These are phyloP conservation scores for Mugil cephalus DNA, from an alignment of 2,113 vertebrate genomes.

Conservation along the genomic window DNA sequence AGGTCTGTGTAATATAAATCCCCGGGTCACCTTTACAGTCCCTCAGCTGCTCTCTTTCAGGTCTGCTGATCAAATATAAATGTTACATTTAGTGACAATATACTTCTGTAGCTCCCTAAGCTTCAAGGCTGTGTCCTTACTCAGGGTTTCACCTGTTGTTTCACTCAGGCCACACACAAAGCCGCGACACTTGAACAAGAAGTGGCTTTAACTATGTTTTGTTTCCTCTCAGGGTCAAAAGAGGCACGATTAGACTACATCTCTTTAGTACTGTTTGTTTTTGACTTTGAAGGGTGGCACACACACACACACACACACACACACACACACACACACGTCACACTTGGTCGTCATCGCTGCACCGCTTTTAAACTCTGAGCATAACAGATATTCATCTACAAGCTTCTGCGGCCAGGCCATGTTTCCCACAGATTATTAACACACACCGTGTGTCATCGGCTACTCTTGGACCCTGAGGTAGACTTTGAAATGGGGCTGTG, in stretches of 20 bases:
- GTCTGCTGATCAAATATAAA: conserved; percentile 69
- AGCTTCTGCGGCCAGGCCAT: conserved; percentile 29
- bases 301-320: conserved; percentile 18
- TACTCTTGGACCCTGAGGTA: conserved; percentile 60
- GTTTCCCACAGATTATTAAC: conserved; percentile 69
- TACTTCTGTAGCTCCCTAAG: conserved; percentile 42
- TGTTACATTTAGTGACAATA: conserved; percentile 62
- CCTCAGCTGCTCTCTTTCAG: conserved; percentile 44
- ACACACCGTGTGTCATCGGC: conserved; percentile 47
- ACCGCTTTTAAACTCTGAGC: conserved; percentile 53
- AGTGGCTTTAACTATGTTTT: not conserved
- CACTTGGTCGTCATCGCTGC: conserved; percentile 28
- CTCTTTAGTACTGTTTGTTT: conserved; percentile 59
- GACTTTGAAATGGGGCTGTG: conserved; percentile 51
- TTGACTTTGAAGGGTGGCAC: conserved; percentile 52
- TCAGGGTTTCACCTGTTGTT: conserved; percentile 42
- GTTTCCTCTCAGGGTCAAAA: conserved; percentile 42
- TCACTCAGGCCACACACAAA: conserved; percentile 58
- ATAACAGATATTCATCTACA: conserved; percentile 35
- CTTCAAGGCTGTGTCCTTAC: conserved; percentile 27
- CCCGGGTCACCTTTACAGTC: conserved; percentile 61
- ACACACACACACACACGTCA: conserved; percentile 17
- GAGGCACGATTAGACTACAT: conserved; percentile 4
- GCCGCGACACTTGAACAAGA: not conserved
- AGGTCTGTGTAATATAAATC: conserved; percentile 66